phyloP scores from a whole-genome alignment of 2,888 invertebrate species.

The Exephanes ischioxanthus region DNA sequence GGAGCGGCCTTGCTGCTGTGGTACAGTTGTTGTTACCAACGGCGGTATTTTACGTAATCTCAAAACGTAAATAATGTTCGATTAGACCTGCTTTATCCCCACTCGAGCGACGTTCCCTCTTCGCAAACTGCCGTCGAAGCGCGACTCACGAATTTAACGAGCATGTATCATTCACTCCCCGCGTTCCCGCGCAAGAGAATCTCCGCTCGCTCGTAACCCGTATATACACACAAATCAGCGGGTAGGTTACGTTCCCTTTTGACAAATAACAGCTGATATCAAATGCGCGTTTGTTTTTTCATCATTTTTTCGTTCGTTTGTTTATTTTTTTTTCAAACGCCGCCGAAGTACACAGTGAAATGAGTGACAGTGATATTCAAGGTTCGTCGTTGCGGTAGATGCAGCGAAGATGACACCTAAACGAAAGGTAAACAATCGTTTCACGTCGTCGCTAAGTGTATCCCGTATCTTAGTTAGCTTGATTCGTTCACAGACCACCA shows the following conservation, averaged over 20 bases:
- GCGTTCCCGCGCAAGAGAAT: constrained; percentile 5
- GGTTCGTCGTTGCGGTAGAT: constrained; percentile 62
- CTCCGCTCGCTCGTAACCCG: background rate
- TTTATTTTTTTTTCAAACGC: constrained; percentile 39
- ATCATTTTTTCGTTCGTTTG: constrained; percentile 15
- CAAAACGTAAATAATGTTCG: too few species aligned
- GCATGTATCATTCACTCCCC: constrained; percentile 5
- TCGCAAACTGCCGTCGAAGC: background rate
- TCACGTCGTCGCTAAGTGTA: background rate
- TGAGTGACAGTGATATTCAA: constrained; percentile 59
- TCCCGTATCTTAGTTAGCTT: background rate
- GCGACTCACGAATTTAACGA: background rate
- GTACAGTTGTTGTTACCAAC: background rate
- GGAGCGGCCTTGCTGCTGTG: too few species aligned
- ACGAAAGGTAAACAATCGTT: constrained; percentile 78
- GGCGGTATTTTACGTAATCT: too few species aligned
- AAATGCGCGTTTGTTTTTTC: constrained; percentile 36
- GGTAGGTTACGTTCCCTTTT: constrained; percentile 47
- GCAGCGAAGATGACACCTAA: constrained; percentile 81
- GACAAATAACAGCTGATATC: constrained; percentile 67
- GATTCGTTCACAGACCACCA: constrained; percentile 79
- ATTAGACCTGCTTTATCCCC: background rate
- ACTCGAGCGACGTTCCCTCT: background rate
- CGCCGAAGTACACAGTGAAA: constrained; percentile 29
- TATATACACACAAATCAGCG: constrained; percentile 21